phyloP scores from a whole-genome alignment of 2,797 vertebrate species.

The Sphaeramia orbicularis region DNA sequence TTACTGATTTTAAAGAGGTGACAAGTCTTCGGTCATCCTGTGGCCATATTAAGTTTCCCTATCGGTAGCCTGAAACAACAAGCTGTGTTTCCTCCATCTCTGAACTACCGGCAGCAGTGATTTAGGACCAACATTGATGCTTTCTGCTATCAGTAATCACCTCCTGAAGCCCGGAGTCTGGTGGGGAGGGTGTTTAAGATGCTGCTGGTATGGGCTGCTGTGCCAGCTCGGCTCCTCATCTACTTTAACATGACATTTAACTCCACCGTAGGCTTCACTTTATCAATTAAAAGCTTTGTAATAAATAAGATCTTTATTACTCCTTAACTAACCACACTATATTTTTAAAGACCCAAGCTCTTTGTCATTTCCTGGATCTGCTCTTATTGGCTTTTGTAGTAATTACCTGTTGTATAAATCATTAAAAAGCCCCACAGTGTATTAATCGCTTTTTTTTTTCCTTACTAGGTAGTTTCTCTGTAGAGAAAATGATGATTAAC shows the following conservation, averaged over 20 bases:
- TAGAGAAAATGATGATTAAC: not conserved
- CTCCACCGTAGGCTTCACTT: slow-evolving; percentile 9
- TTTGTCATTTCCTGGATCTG: not conserved
- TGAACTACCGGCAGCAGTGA: slow-evolving; percentile 8
- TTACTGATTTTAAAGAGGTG: slow-evolving; percentile 79
- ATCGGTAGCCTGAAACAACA: slow-evolving; percentile 54
- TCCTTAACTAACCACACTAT: not conserved
- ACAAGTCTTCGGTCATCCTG: slow-evolving; percentile 56
- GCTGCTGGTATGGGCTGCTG: slow-evolving; percentile 7
- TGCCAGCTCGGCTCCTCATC: slow-evolving; percentile 36
- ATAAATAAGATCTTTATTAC: slow-evolving; percentile 8
- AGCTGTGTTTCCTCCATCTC: slow-evolving; percentile 42
- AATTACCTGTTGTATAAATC: slow-evolving; percentile 13
- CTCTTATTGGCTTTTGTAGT: slow-evolving; percentile 17
- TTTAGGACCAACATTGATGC: slow-evolving; percentile 32
- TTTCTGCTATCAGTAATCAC: slow-evolving; percentile 55
- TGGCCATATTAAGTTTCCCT: slow-evolving; percentile 55
- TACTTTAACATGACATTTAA: slow-evolving; percentile 42
- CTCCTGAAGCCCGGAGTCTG: slow-evolving; percentile 28
- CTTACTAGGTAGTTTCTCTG: not conserved
- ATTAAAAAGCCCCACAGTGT: not conserved
- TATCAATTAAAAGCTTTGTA: slow-evolving; percentile 6
- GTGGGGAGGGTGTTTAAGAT: slow-evolving; percentile 35
- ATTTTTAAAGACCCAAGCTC: not conserved
- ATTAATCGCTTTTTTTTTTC: not conserved